Percentiles rank a stretch among this genome's conserved stretches.
Conservation (phyloP, 2,888 invertebrate species). For the Mechanitis messenoides region DNA sequence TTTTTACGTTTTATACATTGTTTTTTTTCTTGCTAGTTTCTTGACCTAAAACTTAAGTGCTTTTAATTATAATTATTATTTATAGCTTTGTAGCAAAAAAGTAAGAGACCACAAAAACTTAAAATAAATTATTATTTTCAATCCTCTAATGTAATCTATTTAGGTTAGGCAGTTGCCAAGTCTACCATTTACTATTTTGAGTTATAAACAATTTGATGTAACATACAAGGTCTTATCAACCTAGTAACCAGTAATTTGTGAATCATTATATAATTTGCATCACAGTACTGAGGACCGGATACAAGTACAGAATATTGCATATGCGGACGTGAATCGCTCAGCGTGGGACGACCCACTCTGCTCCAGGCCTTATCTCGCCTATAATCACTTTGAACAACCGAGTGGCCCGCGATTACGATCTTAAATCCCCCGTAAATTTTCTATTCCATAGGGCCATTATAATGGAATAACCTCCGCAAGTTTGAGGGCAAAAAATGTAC, state of each 20-base stretch:
- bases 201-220: background rate
- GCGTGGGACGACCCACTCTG: slow-evolving; percentile 63
- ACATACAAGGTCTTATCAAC: background rate
- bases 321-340: slow-evolving; percentile 25
- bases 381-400: slow-evolving; percentile 75
- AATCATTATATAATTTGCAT: background rate
- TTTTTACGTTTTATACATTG: background rate
- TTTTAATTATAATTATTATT: no score
- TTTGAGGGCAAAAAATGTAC: slow-evolving; percentile 67
- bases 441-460: slow-evolving; percentile 64
- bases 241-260: background rate
- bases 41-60: no score
- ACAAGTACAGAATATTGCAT: slow-evolving; percentile 17
- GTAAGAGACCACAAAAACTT: no score
- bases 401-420: slow-evolving; percentile 70
- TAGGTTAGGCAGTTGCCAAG: no score
- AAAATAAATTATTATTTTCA: no score
- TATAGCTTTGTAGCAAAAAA: no score
- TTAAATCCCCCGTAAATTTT: slow-evolving; percentile 73
- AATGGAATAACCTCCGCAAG: slow-evolving; percentile 61
- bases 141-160: no score
- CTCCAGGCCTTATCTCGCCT: slow-evolving; percentile 63
- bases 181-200: background rate
- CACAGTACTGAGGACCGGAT: slow-evolving; percentile 22
- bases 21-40: background rate